Percentiles rank a stretch among this genome's conserved stretches.
phyloP scores from a whole-genome alignment of 2,888 invertebrate genomes.

The Mayetiola destructor region DNA sequence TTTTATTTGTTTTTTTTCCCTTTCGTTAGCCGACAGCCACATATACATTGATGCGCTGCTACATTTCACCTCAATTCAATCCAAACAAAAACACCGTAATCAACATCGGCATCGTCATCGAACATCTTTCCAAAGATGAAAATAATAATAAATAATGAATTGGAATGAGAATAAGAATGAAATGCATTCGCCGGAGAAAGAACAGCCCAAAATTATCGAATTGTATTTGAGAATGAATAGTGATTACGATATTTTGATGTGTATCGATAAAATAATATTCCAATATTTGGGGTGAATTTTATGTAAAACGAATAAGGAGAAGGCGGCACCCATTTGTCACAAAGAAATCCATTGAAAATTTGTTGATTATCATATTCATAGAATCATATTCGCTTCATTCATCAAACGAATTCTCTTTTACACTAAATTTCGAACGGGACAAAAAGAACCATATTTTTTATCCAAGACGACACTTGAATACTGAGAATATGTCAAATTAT shows the following conservation, averaged over 20 bases:
- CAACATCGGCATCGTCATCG: conserved; percentile 3
- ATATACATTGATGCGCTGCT: too few relatives aligned
- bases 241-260: not conserved
- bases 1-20: not conserved
- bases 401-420: not conserved
- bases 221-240: not conserved
- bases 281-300: not conserved
- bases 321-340: conserved; percentile 7
- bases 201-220: not conserved
- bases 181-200: too few relatives aligned
- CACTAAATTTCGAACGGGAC: not conserved
- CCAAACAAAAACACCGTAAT: not conserved
- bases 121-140: conserved; percentile 3
- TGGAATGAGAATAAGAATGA: too few relatives aligned
- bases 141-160: too few relatives aligned
- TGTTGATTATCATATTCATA: conserved; percentile 7
- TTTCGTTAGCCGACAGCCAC: too few relatives aligned
- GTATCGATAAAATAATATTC: not conserved
- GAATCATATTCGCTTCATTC: not conserved
- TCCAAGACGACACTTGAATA: not conserved
- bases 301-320: not conserved
- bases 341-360: not conserved
- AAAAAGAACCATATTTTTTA: not conserved
- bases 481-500: not conserved
- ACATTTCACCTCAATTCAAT: too few relatives aligned